These are phyloP conservation scores for Caranx ignobilis DNA, from an alignment of 2,113 vertebrate species.

Conservation along the genomic window DNA sequence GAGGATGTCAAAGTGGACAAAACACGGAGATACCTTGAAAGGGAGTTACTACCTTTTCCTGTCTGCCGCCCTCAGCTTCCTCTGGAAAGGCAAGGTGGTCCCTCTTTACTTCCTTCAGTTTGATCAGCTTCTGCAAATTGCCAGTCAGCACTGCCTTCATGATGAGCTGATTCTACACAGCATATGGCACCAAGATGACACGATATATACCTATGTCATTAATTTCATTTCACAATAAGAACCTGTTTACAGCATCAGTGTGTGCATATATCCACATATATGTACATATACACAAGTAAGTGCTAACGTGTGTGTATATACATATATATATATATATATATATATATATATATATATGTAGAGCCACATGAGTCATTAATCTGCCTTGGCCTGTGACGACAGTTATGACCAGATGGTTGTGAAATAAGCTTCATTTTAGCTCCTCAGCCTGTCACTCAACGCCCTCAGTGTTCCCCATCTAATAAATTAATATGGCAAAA, in stretches of 20 bases:
- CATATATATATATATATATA: background rate
- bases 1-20: conserved; percentile 41
- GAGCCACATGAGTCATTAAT: background rate
- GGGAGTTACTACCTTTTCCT: conserved; percentile 65
- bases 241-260: background rate
- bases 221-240: background rate
- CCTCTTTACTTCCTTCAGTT: conserved; percentile 38
- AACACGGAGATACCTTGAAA: conserved; percentile 53
- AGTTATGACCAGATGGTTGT: conserved; percentile 21
- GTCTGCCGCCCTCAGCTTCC: conserved; percentile 60
- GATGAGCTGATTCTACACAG: conserved; percentile 13
- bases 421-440: conserved; percentile 23
- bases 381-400: conserved; percentile 1
- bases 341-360: background rate
- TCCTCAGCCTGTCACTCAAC: conserved; percentile 23
- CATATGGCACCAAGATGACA: conserved; percentile 10
- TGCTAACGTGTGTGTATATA: background rate
- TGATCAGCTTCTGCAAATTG: conserved; percentile 42
- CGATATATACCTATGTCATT: background rate
- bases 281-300: conserved; percentile 4
- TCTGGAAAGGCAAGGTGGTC: conserved; percentile 41
- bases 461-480: conserved; percentile 12
- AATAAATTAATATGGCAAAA: conserved; percentile 28
- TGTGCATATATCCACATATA: conserved; percentile 1
- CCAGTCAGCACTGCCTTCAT: conserved; percentile 22